Evolutionary conservation across 2,113 vertebrate genomes (phyloP), one percentile per base, ranked within the genome.

Genomic region (Xiphophorus hellerii): DNA sequence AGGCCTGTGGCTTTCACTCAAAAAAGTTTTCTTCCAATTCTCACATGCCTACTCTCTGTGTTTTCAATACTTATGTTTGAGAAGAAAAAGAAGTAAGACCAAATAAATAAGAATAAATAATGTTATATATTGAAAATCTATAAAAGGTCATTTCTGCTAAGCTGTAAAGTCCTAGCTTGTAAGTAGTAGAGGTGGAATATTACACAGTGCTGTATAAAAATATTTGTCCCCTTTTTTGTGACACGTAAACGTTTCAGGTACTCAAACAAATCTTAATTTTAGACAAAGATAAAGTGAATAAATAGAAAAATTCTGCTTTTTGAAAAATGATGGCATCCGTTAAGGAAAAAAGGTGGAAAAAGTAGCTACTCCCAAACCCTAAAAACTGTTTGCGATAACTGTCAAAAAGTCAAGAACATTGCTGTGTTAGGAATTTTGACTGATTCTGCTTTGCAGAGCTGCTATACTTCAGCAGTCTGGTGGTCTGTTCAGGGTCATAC

Each of bases 1-100:
- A 85, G 80, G 66, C 81, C 81, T 88, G 81, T 66, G 84, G 85
- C 87, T 87, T 87, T 85, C 82, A 80, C 77, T 81, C 66, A 82
- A 77, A 83, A 90, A 81, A 69, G 13, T 76, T 73, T 82, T 27
- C 80, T 77, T 70, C 72, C 72, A 60, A 63, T 63, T 65, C 63
- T 71, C 62, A 65, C 74, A 79, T 44, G 20, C 20, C 58, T 81
- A 54, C n/a, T 28, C 87, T 60, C 25, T 30, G n/a, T 25, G 73
- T 44, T 86, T 87, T 62, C 87, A 86, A 54, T 58, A 68, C 75
- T 58, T 83, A 83, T 71, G 82, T 76, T 65, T 65, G 61, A 74
- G 73, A 70, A 51, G 65, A 78, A 44, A 71, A 22, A 73, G 71
- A 79, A 39, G 58, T 51, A 42, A 37, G 6, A 7, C 39, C 14